These are phyloP conservation scores for Limenitis camilla DNA, from an alignment of 2,888 invertebrate species.

Conservation along the genomic window DNA sequence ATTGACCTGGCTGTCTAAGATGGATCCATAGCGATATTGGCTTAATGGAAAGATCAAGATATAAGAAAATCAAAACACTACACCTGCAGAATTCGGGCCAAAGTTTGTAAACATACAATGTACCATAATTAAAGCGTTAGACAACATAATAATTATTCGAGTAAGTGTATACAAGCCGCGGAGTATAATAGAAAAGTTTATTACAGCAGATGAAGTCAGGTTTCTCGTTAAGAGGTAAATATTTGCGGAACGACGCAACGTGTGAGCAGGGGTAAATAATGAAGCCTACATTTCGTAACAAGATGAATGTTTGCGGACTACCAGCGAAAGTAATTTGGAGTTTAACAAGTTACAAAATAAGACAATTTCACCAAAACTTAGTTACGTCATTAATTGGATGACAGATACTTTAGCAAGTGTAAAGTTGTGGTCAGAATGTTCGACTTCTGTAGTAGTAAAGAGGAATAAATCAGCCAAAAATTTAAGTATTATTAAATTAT, in stretches of 20 bases:
- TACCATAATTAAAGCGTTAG: constrained; percentile 33
- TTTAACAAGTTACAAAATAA: constrained; percentile 56
- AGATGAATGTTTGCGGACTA: constrained; percentile 68
- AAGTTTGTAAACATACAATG: not conserved
- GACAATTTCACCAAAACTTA: constrained; percentile 46
- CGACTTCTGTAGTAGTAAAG: too few species aligned
- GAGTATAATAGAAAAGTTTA: constrained; percentile 65
- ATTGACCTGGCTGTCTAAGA: too few species aligned
- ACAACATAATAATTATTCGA: constrained; percentile 37
- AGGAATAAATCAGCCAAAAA: too few species aligned
- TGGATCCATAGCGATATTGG: too few species aligned
- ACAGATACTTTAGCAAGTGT: not conserved
- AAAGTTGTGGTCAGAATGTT: too few species aligned
- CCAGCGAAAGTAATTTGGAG: constrained; percentile 68
- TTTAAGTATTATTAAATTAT: too few species aligned
- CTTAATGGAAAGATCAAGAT: too few species aligned
- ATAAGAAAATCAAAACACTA: not conserved
- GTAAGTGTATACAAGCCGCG: constrained; percentile 40
- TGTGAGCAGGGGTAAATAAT: constrained; percentile 65
- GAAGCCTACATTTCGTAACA: constrained; percentile 59
- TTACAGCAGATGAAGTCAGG: constrained; percentile 63
- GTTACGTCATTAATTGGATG: constrained; percentile 9
- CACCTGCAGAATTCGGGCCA: not conserved
- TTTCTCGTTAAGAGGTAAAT: constrained; percentile 67
- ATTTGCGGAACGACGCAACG: constrained; percentile 54